Conservation (phyloP, 1,140 invertebrate species). For the Drosophila parvula region DNA sequence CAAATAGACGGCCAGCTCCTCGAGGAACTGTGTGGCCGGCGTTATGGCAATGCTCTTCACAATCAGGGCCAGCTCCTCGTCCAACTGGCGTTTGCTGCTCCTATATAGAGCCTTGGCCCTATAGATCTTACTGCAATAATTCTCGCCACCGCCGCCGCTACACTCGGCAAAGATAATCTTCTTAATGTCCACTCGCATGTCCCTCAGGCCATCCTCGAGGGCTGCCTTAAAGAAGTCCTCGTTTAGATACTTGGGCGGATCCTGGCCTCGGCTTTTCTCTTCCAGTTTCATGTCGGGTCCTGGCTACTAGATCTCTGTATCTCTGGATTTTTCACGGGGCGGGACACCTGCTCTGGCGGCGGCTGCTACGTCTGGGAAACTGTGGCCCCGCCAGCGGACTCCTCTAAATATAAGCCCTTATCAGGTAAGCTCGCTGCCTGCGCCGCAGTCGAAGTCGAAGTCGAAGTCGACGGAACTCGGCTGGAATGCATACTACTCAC, state of each 20-base stretch:
- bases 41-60: slow-evolving; percentile 80
- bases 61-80: slow-evolving; percentile 76
- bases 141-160: slow-evolving; percentile 73
- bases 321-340: background rate
- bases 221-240: slow-evolving; percentile 78
- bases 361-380: slow-evolving; percentile 51
- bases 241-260: slow-evolving; percentile 74
- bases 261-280: slow-evolving; percentile 30
- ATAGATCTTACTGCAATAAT: slow-evolving; percentile 83
- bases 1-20: slow-evolving; percentile 75
- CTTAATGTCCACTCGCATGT: slow-evolving; percentile 75
- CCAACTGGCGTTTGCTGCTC: slow-evolving; percentile 72
- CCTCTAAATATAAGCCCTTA: slow-evolving; percentile 67
- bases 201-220: slow-evolving; percentile 72
- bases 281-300: slow-evolving; percentile 61
- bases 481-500: slow-evolving; percentile 10
- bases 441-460: slow-evolving; percentile 20
- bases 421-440: slow-evolving; percentile 22
- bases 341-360: slow-evolving; percentile 23
- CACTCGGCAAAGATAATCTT: slow-evolving; percentile 74
- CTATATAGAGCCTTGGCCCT: slow-evolving; percentile 67
- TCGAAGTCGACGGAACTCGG: background rate
- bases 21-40: slow-evolving; percentile 79
- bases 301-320: background rate
- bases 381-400: slow-evolving; percentile 48